Evolutionary conservation across 2,797 vertebrate species (phyloP).

Genomic region (Protosalanx chinensis): DNA sequence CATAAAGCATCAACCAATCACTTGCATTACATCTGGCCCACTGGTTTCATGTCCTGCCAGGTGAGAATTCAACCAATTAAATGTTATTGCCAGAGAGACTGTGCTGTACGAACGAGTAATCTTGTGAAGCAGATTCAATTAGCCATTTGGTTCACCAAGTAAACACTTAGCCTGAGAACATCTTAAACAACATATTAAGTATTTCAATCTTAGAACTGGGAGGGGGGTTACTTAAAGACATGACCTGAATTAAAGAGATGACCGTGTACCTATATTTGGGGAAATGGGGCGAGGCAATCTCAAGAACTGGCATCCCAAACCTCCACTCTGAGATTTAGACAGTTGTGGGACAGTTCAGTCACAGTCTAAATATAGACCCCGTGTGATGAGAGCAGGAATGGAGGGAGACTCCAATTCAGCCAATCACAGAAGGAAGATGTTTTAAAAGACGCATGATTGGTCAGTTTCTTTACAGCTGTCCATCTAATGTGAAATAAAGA

Average conservation of each 20-base stretch:
- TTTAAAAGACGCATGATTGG: not conserved
- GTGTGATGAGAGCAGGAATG: conserved; percentile 37
- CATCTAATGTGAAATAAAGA: not conserved
- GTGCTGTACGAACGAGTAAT: not conserved
- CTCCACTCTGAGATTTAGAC: conserved; percentile 55
- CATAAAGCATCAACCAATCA: too few relatives aligned
- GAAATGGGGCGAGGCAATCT: not conserved
- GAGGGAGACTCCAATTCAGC: conserved; percentile 21
- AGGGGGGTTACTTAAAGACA: not conserved
- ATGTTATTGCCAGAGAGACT: not conserved
- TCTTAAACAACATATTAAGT: not conserved
- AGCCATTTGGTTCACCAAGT: conserved; percentile 1
- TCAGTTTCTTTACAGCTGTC: not conserved
- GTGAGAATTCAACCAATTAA: conserved; percentile 21
- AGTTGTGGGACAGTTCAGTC: conserved; percentile 58
- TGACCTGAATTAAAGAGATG: not conserved
- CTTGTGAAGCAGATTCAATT: conserved; percentile 17
- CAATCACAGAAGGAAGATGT: too few relatives aligned
- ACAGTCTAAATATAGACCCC: conserved; percentile 59
- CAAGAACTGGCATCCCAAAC: conserved; percentile 51
- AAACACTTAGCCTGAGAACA: conserved; percentile 6
- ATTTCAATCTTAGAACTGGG: not conserved
- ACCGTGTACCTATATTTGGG: not conserved
- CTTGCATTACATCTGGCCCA: not conserved
- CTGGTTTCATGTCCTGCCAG: conserved; percentile 11